A percentile compares a stretch with the other conserved stretches of the same genome.
These are phyloP conservation scores for Laspeyria flexula DNA, from an alignment of 2,888 invertebrate genomes.

Conservation along the genomic window DNA sequence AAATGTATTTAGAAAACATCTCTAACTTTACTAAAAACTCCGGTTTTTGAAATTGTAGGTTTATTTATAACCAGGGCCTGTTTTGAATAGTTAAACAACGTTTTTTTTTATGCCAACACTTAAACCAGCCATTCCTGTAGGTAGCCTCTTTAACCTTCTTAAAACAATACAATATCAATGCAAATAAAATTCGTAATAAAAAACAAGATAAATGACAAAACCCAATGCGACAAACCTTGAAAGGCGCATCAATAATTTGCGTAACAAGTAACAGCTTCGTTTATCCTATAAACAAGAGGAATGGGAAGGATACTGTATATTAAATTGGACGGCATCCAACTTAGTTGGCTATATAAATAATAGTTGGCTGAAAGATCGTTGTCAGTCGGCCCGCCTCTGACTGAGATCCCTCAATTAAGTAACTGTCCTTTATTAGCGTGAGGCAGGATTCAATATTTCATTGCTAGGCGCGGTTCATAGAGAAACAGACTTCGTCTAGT, in stretches of 20 bases:
- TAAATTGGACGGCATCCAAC: slow-evolving; percentile 41
- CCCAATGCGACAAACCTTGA: background rate
- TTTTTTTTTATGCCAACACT: too few species aligned
- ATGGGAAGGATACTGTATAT: slow-evolving; percentile 24
- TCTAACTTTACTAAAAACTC: too few species aligned
- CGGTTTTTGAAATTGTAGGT: too few species aligned
- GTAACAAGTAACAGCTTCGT: slow-evolving; percentile 21
- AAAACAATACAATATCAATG: too few species aligned
- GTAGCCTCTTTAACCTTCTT: too few species aligned
- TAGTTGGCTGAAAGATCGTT: slow-evolving; percentile 36
- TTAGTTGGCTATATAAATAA: slow-evolving; percentile 34
- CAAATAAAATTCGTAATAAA: background rate
- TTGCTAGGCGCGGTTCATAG: slow-evolving; percentile 22
- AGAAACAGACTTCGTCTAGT: background rate
- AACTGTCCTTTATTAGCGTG: slow-evolving; percentile 40
- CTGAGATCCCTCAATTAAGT: slow-evolving; percentile 42
- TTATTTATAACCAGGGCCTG: too few species aligned
- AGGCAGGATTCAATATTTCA: slow-evolving; percentile 37
- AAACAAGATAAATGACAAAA: background rate
- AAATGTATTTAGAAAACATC: too few species aligned
- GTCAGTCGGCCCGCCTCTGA: slow-evolving; percentile 17
- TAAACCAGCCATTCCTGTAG: too few species aligned
- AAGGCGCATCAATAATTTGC: slow-evolving; percentile 8
- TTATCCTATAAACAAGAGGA: slow-evolving; percentile 19
- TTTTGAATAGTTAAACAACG: too few species aligned